Base-by-base conservation (phyloP, 1,140 invertebrate species). In the Drosophila kurseongensis region DNA sequence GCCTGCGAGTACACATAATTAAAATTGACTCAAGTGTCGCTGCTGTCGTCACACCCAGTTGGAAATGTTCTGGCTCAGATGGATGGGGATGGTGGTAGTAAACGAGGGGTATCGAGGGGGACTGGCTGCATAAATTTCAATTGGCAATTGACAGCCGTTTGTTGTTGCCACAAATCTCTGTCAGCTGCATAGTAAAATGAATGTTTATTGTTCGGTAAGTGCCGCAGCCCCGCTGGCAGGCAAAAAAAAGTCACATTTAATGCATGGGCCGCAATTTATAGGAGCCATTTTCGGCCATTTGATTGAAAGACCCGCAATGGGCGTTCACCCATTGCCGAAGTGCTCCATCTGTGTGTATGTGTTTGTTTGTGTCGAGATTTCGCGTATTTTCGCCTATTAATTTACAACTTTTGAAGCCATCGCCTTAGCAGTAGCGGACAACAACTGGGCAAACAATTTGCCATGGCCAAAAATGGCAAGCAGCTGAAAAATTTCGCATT, bases 161-260 rank as follows among this genome's bases (percentile, higher is more conserved):
- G 69, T 69, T 74, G 67, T 71, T 80, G 80, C 79, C 76, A 88
- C 84, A 88, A 88, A 88, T 88, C 84, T 89, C 79, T 82, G 80
- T 89, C 85, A 78, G 76, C 75, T 66, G 77, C 54, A 77, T 78
- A 58, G 84, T 78, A 80, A 89, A 89, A 89, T 84, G 72, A 89
- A 89, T 89, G 84, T 89, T 89, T 89, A 89, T 89, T 89, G 84
- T 89, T 89, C 71, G 82, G 77, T 89, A 89, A 89, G 84, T 89
- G 84, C 80, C 68, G 68, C 80, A 67, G 68, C 54, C 52, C 50
- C 73, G 38, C 60, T 51, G 56, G 36, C 42, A 68, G 60, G 0
- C 45, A 54, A 56, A 73, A 51, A 44, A 29, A 78, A 61, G 61
- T 67, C 51, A 55, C 80, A 80, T 89, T 80, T 84, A 89, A 89